Base-by-base conservation (phyloP, 2,113 vertebrate genomes). In the Cromileptes altivelis region DNA sequence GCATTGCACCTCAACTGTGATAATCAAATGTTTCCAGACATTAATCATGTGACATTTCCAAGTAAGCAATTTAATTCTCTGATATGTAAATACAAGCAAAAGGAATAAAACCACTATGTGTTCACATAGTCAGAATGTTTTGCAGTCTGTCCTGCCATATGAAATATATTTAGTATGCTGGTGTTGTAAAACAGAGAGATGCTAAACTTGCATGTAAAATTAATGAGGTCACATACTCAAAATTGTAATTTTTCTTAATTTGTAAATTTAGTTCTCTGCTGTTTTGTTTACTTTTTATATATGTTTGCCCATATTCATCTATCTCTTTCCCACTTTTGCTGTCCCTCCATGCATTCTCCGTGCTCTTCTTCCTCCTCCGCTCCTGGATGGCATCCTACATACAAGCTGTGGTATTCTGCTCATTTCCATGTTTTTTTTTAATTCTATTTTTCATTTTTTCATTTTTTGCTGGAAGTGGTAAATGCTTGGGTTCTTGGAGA, bases 331-430 rank as follows among this genome's bases (percentile, higher is more conserved):
- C 10, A n/a, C 58, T 58, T 78, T 2, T 47, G 50, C 15, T 61
- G 23, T 69, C 23, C 6, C 45, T 37, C 6, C 13, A 18, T 40
- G 18, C 53, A 60, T 60, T 2, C 42, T 75, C 9, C 64, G 15
- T 62, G 18, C 23, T 67, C 45, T 3, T 50, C 52, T 67, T 84
- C 84, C 74, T 69, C 79, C 76, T 67, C 87, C n/a, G 62, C 57
- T 85, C 68, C 71, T 61, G 76, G 80, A 87, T 82, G 75, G 78
- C 62, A 80, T 82, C 79, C 71, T 85, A 76, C 81, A 85, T 63
- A 85, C 85, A 87, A 76, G 70, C 85, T 79, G 74, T 78, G 84
- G 23, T 71, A 70, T 76, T 73, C 25, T 77, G 69, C 61, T 87
- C 27, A 50, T 79, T 84, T 72, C 17, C 64, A 68, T 64, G 25